Percentiles rank a stretch among this genome's conserved stretches.
Evolutionary conservation across 2,888 invertebrate genomes (phyloP).

Genomic region (Julus scandinavius): DNA sequence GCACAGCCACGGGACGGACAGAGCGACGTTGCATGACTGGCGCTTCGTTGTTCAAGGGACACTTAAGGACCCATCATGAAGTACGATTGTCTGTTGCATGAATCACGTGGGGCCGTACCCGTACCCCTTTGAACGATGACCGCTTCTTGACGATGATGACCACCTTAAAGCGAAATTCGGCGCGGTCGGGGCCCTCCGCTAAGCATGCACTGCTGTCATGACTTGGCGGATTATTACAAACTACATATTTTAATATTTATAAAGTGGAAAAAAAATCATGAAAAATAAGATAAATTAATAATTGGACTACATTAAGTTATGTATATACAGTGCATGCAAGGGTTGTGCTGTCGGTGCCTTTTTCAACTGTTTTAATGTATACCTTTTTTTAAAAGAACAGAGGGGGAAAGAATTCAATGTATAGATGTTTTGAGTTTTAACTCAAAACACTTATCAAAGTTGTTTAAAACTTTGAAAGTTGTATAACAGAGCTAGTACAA

Average conservation of each 20-base stretch:
- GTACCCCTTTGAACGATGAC: slow-evolving; percentile 31
- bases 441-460: too few species aligned
- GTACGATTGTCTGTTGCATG: not conserved
- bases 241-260: not conserved
- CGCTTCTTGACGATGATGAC: not conserved
- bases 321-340: too few species aligned
- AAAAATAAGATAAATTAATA: not conserved
- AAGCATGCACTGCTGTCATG: not conserved
- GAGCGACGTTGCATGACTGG: not conserved
- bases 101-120: not conserved
- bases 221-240: not conserved
- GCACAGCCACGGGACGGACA: not conserved
- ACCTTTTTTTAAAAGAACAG: too few species aligned
- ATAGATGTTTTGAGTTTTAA: too few species aligned
- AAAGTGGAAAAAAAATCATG: not conserved
- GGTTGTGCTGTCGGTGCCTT: too few species aligned
- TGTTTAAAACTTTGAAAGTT: too few species aligned
- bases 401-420: too few species aligned
- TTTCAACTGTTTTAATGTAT: too few species aligned
- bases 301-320: not conserved
- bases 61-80: slow-evolving; percentile 15
- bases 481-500: too few species aligned
- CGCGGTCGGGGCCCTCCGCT: not conserved
- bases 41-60: not conserved
- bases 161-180: slow-evolving; percentile 9